These are phyloP conservation scores for Psephotus haematonotus DNA, from an alignment of 2,113 vertebrate species.

Conservation along the genomic window DNA sequence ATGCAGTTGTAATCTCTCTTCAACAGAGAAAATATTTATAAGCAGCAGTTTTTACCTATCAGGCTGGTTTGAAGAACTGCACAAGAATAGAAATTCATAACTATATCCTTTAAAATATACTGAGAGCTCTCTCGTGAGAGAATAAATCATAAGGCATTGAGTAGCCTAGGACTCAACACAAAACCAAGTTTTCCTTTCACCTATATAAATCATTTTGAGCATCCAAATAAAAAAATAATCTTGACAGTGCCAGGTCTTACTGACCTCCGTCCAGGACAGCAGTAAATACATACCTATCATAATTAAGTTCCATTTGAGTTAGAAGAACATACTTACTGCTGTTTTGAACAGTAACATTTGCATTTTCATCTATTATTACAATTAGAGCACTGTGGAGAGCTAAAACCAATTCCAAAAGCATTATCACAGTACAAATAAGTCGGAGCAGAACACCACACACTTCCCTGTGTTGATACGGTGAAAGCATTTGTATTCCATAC, in stretches of 20 bases:
- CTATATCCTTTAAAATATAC: not conserved
- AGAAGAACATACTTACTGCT: not conserved
- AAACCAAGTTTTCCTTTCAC: not conserved
- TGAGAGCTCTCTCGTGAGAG: not conserved
- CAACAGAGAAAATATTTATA: not conserved
- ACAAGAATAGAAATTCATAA: not conserved
- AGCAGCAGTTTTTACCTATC: not conserved
- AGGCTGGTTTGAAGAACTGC: not conserved
- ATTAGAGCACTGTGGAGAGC: not conserved
- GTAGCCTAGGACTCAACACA: not conserved
- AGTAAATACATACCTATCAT: constrained; percentile 4
- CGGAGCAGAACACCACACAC: not conserved
- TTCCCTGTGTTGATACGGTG: not conserved
- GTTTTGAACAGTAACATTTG: not conserved
- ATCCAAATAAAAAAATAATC: constrained; percentile 15
- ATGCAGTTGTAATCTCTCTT: not conserved
- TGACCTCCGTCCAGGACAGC: constrained; percentile 39
- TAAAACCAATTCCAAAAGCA: not conserved
- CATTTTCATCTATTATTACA: not conserved
- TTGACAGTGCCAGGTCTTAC: constrained; percentile 33
- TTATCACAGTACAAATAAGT: constrained; percentile 7
- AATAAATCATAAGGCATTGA: not conserved
- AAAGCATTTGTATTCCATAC: not conserved
- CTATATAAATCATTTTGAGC: constrained; percentile 3
- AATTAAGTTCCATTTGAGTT: not conserved